Evolutionary conservation across 2,888 invertebrate genomes (phyloP), one percentile per base, ranked within the genome.

Genomic region (Congeria kusceri): DNA sequence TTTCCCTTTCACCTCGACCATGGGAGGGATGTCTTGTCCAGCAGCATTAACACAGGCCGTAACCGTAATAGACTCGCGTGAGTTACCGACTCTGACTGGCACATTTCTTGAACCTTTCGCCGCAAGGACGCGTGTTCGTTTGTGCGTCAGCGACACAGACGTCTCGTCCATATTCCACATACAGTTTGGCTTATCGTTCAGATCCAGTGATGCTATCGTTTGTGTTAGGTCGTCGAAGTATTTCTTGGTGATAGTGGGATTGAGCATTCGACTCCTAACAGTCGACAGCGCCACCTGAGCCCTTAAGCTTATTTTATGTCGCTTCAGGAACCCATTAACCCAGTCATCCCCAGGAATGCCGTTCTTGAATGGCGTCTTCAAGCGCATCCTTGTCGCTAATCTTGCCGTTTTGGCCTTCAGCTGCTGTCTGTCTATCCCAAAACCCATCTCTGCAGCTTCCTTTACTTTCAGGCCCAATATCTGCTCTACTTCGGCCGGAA

Each of bases 91-190:
- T 11, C 63, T 49, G 3, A 68, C 75, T 23, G 79, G 83, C 15
- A 77, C 39, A 18, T 61, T 63, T 28, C 66, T 25, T 7, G 39
- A 27, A 1, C 74, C 66, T 18, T 62, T 70, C 4, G 13, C 7
- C 11, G 72, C 75, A 11, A 72, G 23, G 11, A 77, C 77, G 25
- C 61, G 65, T 11, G 68, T 56, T 9, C 79, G 83, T 11, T 63
- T 67, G 49, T 83, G 83, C 1, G 53, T 69, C 2, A 80, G 23
- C 15, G 23, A 57, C 0, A 79, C 7, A 0, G 58, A 61, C 15
- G 73, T 77, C 49, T 82, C 76, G 46, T 79, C 77, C 59, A 73
- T 77, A 44, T 79, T 74, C 79, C 67, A 67, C 1, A 74, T 46
- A 4, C 20, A 3, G 5, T 47, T 7, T 32, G 61, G 61, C 11